Evolutionary conservation across 2,888 invertebrate species (phyloP).

Genomic region (Ametastegia equiseti): DNA sequence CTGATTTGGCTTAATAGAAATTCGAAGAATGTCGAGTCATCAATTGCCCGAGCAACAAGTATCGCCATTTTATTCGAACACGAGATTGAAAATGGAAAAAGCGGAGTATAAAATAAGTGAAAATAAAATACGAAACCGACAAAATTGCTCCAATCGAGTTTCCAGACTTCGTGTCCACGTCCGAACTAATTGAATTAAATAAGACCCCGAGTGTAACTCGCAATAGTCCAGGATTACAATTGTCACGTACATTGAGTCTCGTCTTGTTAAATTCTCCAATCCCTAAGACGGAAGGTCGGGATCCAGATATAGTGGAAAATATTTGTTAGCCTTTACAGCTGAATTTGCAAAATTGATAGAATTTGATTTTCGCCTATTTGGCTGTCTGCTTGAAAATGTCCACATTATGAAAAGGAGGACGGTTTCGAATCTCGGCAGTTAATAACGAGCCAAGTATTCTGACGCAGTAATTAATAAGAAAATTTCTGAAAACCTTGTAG

Average conservation of each 20-base stretch:
- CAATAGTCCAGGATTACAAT: slow-evolving; percentile 22
- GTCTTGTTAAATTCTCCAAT: background rate
- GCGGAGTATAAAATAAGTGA: background rate
- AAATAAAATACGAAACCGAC: background rate
- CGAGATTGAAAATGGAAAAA: background rate
- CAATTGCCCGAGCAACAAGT: slow-evolving; percentile 8
- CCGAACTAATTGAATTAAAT: slow-evolving; percentile 29
- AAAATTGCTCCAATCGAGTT: background rate
- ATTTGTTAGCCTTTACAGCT: too few relatives aligned
- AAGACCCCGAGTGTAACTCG: slow-evolving; percentile 1
- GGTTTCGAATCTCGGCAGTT: too few relatives aligned
- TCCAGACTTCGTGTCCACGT: background rate
- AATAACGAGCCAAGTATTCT: too few relatives aligned
- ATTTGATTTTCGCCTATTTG: background rate
- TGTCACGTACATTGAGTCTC: slow-evolving; percentile 33
- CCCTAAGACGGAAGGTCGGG: background rate
- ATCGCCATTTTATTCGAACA: background rate
- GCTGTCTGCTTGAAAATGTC: background rate
- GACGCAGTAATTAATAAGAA: background rate
- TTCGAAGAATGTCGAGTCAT: background rate
- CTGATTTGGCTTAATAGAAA: too few relatives aligned
- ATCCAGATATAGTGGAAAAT: background rate
- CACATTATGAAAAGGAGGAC: too few relatives aligned
- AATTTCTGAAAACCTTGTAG: background rate
- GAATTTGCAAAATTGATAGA: background rate